Evolutionary conservation across 2,888 invertebrate species (phyloP).

Genomic region (Chrysomela aeneicollis): DNA sequence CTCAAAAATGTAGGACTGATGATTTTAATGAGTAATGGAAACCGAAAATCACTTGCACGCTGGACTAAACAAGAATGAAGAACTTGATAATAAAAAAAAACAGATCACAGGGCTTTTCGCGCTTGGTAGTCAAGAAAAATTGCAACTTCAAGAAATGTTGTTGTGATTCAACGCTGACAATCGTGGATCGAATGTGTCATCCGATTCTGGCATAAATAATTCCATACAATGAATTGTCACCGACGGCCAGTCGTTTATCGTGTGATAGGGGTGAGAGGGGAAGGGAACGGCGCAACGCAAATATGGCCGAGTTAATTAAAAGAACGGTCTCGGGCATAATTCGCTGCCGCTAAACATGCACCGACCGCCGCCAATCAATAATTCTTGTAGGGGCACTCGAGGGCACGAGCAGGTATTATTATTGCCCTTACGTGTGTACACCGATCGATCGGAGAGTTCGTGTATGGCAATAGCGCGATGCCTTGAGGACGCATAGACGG

Average conservation of each 20-base stretch:
- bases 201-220: background rate
- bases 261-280: background rate
- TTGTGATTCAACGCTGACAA: background rate
- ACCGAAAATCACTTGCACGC: too few relatives aligned
- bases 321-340: constrained; percentile 41
- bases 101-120: too few relatives aligned
- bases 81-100: too few relatives aligned
- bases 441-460: constrained; percentile 50
- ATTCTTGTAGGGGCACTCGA: constrained; percentile 51
- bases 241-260: constrained; percentile 6
- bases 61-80: too few relatives aligned
- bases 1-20: too few relatives aligned
- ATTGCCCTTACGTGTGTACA: constrained; percentile 55
- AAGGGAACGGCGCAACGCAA: constrained; percentile 19
- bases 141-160: too few relatives aligned
- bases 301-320: constrained; percentile 41
- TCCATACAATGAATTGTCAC: too few relatives aligned
- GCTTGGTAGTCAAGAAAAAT: too few relatives aligned
- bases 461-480: background rate
- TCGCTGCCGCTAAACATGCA: constrained; percentile 51
- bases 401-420: constrained; percentile 47
- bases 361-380: constrained; percentile 53
- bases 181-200: background rate
- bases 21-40: too few relatives aligned
- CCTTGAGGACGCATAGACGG: too few relatives aligned